These are phyloP conservation scores for Camelus dromedarius DNA, from an alignment of 2,113 vertebrate species.

Conservation along the genomic window DNA sequence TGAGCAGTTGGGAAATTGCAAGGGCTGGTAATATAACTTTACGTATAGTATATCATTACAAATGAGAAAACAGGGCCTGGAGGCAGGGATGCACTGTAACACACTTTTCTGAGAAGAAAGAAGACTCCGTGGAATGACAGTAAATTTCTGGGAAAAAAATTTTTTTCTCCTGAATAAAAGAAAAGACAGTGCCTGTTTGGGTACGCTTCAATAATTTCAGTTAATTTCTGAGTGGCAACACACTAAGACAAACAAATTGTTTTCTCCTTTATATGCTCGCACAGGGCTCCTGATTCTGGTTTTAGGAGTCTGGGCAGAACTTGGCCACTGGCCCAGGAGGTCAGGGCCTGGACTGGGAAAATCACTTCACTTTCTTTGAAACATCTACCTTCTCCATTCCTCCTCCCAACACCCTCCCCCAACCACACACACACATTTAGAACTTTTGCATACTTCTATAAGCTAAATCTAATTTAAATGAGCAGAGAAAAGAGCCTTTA, in stretches of 20 bases:
- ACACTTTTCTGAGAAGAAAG: conserved; percentile 64
- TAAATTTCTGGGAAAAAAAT: conserved; percentile 49
- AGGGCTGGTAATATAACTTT: conserved; percentile 68
- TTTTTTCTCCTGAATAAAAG: conserved; percentile 31
- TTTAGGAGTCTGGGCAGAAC: background rate
- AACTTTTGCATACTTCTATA: background rate
- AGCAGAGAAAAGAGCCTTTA: background rate
- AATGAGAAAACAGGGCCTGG: conserved; percentile 72
- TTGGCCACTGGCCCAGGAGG: background rate
- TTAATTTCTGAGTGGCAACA: background rate
- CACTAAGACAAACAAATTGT: background rate
- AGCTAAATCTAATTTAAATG: background rate
- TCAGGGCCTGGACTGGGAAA: background rate
- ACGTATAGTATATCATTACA: conserved; percentile 78
- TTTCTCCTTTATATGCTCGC: background rate
- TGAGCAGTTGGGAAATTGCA: conserved; percentile 76
- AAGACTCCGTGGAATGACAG: conserved; percentile 47
- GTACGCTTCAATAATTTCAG: conserved; percentile 27
- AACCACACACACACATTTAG: background rate
- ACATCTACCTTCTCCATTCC: background rate
- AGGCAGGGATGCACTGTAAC: conserved; percentile 60
- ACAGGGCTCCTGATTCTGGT: background rate
- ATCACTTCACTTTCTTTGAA: background rate
- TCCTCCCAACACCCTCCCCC: background rate
- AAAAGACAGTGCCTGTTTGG: background rate